phyloP scores from a whole-genome alignment of 2,113 vertebrate species.

The Arothron firmamentum region DNA sequence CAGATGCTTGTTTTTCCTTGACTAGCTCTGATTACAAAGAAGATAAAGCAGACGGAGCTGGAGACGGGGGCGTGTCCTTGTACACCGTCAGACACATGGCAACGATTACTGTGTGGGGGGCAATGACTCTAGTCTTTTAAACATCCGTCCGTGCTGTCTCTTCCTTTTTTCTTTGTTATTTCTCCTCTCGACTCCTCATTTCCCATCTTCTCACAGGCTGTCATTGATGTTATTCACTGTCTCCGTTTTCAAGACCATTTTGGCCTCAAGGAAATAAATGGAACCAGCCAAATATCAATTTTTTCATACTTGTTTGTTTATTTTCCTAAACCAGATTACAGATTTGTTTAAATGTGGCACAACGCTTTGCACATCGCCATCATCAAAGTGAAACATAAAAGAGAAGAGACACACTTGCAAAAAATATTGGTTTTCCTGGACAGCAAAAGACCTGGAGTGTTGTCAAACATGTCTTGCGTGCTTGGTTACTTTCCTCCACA shows the following conservation, averaged over 20 bases:
- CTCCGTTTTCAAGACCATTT: too few species aligned
- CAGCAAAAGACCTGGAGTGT: too few species aligned
- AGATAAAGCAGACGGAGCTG: slow-evolving; percentile 41
- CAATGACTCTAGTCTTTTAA: slow-evolving; percentile 21
- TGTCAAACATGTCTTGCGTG: too few species aligned
- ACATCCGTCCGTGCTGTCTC: slow-evolving; percentile 16
- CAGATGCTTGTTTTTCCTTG: slow-evolving; percentile 45
- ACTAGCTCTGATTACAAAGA: slow-evolving; percentile 65
- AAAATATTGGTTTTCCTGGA: too few species aligned
- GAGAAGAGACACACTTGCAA: too few species aligned
- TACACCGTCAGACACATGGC: slow-evolving; percentile 41
- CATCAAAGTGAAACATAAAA: too few species aligned
- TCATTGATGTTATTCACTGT: too few species aligned
- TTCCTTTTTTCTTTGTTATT: neutral
- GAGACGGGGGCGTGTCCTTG: slow-evolving; percentile 50
- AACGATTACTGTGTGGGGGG: slow-evolving; percentile 58
- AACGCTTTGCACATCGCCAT: too few species aligned
- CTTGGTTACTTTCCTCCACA: too few species aligned
- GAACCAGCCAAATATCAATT: neutral
- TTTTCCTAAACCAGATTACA: too few species aligned
- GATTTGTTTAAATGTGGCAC: too few species aligned
- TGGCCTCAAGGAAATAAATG: neutral
- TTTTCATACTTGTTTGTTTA: neutral
- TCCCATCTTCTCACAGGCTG: too few species aligned
- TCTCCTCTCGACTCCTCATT: neutral